Conservation (phyloP, 2,888 invertebrate species). For the Troides oblongomaculatus region DNA sequence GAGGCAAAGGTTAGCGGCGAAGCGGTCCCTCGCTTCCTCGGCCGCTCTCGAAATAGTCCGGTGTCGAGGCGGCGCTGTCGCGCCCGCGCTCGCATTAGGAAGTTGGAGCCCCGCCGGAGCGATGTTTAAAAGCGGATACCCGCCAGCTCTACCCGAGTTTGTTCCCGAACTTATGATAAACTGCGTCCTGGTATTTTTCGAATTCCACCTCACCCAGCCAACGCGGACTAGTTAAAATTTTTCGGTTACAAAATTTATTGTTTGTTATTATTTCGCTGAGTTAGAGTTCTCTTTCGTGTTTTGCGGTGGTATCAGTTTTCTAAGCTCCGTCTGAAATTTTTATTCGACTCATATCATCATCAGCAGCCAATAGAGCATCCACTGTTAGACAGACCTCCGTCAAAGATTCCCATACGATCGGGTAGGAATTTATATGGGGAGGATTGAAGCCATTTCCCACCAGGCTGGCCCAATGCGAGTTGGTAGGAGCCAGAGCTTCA, state of each 20-base stretch:
- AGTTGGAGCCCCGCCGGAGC: conserved; percentile 25
- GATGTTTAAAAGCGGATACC: conserved; percentile 28
- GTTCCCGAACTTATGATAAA: conserved; percentile 27
- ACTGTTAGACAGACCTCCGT: no score
- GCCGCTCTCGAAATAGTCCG: conserved; percentile 25
- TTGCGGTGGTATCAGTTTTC: not conserved
- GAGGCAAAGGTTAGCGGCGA: conserved; percentile 17
- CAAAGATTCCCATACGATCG: no score
- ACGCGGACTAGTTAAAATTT: conserved; percentile 8
- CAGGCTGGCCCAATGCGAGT: no score
- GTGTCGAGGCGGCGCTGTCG: conserved; percentile 15
- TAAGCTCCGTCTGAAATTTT: no score
- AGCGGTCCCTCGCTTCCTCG: conserved; percentile 23
- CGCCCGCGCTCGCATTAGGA: conserved; percentile 21
- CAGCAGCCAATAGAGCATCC: no score
- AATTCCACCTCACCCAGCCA: conserved; percentile 4
- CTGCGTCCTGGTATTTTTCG: conserved; percentile 25
- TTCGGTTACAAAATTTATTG: conserved; percentile 15
- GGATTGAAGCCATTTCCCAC: no score
- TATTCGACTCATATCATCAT: no score
- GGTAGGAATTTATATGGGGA: no score
- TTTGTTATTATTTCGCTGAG: conserved; percentile 1
- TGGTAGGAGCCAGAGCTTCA: no score
- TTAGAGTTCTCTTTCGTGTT: not conserved
- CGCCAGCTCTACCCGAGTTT: conserved; percentile 18